A percentile compares a stretch with the other conserved stretches of the same genome.
Evolutionary conservation across 2,888 invertebrate species (phyloP).

Genomic region (Notocelia uddmanniana): DNA sequence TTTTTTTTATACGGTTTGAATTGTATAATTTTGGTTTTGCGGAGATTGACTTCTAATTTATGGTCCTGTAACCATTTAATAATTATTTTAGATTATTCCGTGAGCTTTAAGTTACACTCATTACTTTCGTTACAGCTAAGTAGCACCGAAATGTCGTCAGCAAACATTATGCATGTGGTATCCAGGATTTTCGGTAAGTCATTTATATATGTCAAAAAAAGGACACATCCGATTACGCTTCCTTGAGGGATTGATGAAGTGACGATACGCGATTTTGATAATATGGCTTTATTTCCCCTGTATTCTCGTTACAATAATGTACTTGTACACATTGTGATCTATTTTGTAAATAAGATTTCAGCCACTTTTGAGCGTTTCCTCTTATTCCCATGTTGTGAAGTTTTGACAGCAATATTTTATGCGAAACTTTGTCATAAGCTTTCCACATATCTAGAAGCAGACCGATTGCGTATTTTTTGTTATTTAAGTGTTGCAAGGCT

Average conservation of each 20-base stretch:
- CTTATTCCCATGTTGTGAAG: not conserved
- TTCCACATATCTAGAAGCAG: not conserved
- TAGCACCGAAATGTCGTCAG: not conserved
- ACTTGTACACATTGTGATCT: not conserved
- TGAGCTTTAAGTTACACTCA: not conserved
- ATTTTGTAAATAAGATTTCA: not conserved
- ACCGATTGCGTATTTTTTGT: not conserved
- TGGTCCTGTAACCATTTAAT: not conserved
- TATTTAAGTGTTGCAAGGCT: not conserved
- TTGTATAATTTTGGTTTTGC: no score
- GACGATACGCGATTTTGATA: not conserved
- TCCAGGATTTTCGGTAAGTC: not conserved
- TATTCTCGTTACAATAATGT: not conserved
- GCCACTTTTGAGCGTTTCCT: not conserved
- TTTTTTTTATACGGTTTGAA: not conserved
- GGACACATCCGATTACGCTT: no score
- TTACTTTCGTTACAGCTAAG: not conserved
- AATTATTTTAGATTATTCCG: not conserved
- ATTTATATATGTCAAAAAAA: no score
- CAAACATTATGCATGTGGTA: not conserved
- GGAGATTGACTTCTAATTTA: conserved; percentile 1
- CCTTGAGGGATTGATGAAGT: no score
- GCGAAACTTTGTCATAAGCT: not conserved
- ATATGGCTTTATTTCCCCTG: not conserved
- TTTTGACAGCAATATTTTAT: not conserved